A percentile compares a stretch with the other conserved stretches of the same genome.
Evolutionary conservation across 2,797 vertebrate genomes (phyloP).

Genomic region (Pangasius macronema): DNA sequence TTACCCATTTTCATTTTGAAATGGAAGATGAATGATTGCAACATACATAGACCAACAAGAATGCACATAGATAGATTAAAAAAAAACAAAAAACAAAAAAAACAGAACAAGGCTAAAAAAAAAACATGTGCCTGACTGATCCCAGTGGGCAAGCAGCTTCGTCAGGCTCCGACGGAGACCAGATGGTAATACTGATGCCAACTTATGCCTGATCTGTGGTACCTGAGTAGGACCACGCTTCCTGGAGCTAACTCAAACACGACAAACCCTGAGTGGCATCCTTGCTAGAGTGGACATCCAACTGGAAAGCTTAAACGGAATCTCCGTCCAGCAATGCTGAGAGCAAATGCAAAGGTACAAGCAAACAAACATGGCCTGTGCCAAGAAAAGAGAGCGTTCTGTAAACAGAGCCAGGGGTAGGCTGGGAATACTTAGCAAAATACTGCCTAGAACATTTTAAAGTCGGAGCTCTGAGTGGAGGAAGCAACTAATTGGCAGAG

Average conservation of each 20-base stretch:
- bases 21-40: not conserved
- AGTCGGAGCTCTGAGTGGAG: constrained; percentile 3
- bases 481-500: constrained; percentile 29
- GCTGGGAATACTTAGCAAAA: constrained; percentile 39
- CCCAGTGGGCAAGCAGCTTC: constrained; percentile 28
- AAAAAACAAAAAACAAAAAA: not conserved
- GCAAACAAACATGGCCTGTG: constrained; percentile 38
- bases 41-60: not conserved
- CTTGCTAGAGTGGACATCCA: not conserved
- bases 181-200: constrained; percentile 35
- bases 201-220: constrained; percentile 10
- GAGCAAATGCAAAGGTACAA: constrained; percentile 18
- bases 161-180: constrained; percentile 31
- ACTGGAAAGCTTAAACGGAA: constrained; percentile 22
- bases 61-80: no score
- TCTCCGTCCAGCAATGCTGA: constrained; percentile 18
- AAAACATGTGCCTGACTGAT: constrained; percentile 24
- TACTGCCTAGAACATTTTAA: constrained; percentile 21
- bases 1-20: not conserved
- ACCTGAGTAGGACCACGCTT: constrained; percentile 2
- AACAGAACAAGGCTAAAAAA: not conserved
- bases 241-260: constrained; percentile 13
- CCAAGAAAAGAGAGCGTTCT: constrained; percentile 23
- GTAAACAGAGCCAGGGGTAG: constrained; percentile 21
- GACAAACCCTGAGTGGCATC: not conserved